Evolutionary conservation across 2,113 vertebrate genomes (phyloP), one percentile per base, ranked within the genome.

Genomic region (Trochalopteron elliotii): DNA sequence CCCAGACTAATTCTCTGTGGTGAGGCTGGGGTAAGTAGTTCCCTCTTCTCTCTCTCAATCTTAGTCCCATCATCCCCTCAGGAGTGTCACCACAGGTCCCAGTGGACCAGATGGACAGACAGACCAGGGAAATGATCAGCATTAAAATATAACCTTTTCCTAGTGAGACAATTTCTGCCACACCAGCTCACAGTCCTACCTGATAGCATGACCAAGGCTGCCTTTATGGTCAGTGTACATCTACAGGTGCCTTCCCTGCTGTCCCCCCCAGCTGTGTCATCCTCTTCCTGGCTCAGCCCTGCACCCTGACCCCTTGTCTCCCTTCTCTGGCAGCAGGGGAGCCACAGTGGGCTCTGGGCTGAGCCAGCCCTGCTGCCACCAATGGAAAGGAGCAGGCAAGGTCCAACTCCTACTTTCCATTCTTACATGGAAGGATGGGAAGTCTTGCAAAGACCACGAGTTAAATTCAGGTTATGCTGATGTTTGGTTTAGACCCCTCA

Each of bases 1-100:
- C 42, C 7, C 56, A 67, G 57, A 71, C 6, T 12, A 37, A 47
- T 17, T 45, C 35, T 91, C 40, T 0, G 0, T 10, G n/a, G n/a
- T 0, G 0, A 77, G n/a, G 40, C 31, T 83, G 27, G 35, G 60
- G 40, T 45, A 39, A 76, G 59, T 24, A 69, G 44, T 45, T 86
- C 18, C 6, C 7, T 75, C 19, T 70, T 82, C 15, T 67, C 33
- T 11, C 5, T n/a, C 50, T 61, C 50, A 56, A 0, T 52, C 50
- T 77, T 19, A 60, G 49, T 33, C 28, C 17, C 1, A 1, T n/a
- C 31, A 33, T n/a, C 7, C 31, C 55, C 24, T 56, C 35, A 56
- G 25, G 44, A 83, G 24, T 40, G 50, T 69, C 68, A 81, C 50
- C 55, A 55, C 49, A 72, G 44, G 20, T 64, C 18, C 4, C 1